Evolutionary conservation across 2,113 vertebrate genomes (phyloP), one percentile per base, ranked within the genome.

Genomic region (Rhadina sibilatrix): DNA sequence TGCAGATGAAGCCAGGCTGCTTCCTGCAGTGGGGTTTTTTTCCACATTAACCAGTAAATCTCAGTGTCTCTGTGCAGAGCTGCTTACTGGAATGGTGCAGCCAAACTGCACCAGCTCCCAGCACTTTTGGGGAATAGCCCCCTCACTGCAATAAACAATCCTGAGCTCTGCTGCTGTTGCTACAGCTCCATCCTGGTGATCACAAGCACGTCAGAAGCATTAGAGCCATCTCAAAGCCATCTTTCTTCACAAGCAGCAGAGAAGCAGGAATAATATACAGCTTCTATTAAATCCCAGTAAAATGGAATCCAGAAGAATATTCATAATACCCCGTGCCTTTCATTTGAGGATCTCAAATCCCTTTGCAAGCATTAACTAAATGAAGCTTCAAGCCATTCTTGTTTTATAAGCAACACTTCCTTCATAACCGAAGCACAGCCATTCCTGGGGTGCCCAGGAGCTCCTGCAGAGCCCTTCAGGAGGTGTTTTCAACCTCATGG

Each of bases 341-440:
- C 83, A 90, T 91, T 86, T 74, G 88, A 87, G 83, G 40, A 87
- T 46, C 72, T 90, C 88, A 86, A 92, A 87, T 96, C 86, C 94
- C 85, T 92, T 40, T 46, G 52, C 85, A 92, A 86, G 56, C 79
- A 94, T 96, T 93, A 92, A 87, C 88, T 82, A 90, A 93, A 96
- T 79, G 77, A 96, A 96, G 88, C 76, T 95, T 87, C 60, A 42
- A 86, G 60, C 52, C 76, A 57, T 53, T 80, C 82, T 59, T 81
- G 60, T 80, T 93, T 87, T 75, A 64, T 79, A 81, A 71, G 93
- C 79, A 82, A 54, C 21, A 6, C 5, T 61, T 46, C 68, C 52
- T 42, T 52, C 76, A 40, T 52, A 47, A 15, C 9, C 23, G 80
- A 88, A 86, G 60, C 35, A 35, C 64, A 81, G 65, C 44, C 14